Percentiles rank a stretch among this genome's conserved stretches.
These are phyloP conservation scores for Paracyclopina nana DNA, from an alignment of 1,140 invertebrate genomes.

Conservation along the genomic window DNA sequence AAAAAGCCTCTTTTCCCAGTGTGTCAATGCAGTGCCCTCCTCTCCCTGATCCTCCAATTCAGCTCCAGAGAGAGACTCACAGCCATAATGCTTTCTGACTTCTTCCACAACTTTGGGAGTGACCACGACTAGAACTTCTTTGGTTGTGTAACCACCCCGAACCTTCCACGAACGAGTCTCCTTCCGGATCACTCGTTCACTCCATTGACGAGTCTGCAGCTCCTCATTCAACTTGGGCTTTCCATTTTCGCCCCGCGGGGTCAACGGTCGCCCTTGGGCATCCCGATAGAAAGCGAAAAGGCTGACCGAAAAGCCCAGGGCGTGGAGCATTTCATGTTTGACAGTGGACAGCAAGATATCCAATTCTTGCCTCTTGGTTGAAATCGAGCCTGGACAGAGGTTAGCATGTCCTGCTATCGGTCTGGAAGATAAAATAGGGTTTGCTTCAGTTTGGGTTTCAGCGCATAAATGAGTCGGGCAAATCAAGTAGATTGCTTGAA, in stretches of 20 bases:
- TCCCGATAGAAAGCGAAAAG: conserved; percentile 85
- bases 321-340: conserved; percentile 97
- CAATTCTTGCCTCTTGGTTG: conserved; percentile 68
- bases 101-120: conserved; percentile 51
- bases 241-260: conserved; percentile 55
- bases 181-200: conserved; percentile 61
- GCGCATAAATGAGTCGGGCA: no score
- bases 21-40: conserved; percentile 85
- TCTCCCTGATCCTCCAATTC: conserved; percentile 95
- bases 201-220: conserved; percentile 84
- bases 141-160: conserved; percentile 44
- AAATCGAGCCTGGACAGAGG: conserved; percentile 79
- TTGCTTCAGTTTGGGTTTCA: no score
- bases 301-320: conserved; percentile 83
- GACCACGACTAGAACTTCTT: conserved; percentile 68
- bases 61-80: conserved; percentile 70
- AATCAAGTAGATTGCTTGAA: no score
- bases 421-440: conserved; percentile 32
- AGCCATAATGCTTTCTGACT: conserved; percentile 74
- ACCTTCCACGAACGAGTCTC: conserved; percentile 65
- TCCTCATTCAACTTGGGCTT: conserved; percentile 68
- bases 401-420: conserved; percentile 97
- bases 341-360: conserved; percentile 85
- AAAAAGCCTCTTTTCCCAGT: conserved; percentile 96
- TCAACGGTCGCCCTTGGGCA: conserved; percentile 59